Conservation (phyloP, 2,888 invertebrate genomes). For the Dasysyrphus albostriatus region DNA sequence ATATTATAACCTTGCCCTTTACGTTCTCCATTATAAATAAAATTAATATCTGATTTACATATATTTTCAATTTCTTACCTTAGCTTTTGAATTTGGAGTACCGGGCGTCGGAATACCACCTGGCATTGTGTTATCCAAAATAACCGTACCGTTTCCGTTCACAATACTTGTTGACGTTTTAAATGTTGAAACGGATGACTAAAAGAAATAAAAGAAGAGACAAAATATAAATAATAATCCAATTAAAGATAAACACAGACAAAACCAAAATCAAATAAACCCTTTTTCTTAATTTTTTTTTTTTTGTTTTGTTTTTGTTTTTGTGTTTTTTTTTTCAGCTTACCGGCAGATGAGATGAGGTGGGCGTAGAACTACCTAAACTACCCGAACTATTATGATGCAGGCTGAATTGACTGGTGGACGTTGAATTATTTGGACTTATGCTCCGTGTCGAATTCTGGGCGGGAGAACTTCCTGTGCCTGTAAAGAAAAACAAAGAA, state of each 20-base stretch:
- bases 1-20: constrained; percentile 36
- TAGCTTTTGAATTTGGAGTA: constrained; percentile 92
- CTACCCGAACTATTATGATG: constrained; percentile 84
- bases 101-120: constrained; percentile 90
- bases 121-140: constrained; percentile 86
- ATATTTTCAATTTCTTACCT: constrained; percentile 84
- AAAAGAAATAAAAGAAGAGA: constrained; percentile 34
- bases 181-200: constrained; percentile 84
- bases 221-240: constrained; percentile 43
- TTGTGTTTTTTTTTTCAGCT: constrained; percentile 36
- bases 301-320: not conserved
- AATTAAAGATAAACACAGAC: constrained; percentile 39
- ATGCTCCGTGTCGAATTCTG: constrained; percentile 84
- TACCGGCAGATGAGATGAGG: constrained; percentile 83
- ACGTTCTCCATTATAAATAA: not conserved
- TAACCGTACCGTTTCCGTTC: constrained; percentile 83
- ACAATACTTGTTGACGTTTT: constrained; percentile 83
- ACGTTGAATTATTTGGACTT: constrained; percentile 84
- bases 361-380: constrained; percentile 83
- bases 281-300: not conserved
- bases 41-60: constrained; percentile 27
- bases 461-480: constrained; percentile 84
- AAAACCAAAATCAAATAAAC: constrained; percentile 23
- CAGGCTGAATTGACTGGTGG: constrained; percentile 84
- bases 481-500: constrained; percentile 78